Conservation (phyloP, 2,113 vertebrate species). For the Scytalopus superciliaris region DNA sequence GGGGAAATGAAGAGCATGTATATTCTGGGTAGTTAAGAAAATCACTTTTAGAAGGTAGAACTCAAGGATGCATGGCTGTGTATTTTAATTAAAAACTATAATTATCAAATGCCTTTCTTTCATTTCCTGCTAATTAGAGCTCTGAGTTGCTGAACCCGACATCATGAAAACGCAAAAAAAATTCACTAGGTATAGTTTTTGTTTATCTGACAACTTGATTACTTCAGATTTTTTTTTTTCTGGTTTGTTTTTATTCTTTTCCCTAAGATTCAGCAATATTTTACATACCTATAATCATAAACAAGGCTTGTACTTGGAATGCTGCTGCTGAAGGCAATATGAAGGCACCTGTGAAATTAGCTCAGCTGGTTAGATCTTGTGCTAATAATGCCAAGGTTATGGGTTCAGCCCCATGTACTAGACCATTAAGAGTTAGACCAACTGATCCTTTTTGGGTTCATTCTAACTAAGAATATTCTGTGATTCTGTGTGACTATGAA, state of each 20-base stretch:
- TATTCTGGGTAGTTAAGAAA: neutral
- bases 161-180: neutral
- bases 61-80: neutral
- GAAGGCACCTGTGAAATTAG: neutral
- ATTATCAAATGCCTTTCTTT: neutral
- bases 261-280: neutral
- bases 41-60: neutral
- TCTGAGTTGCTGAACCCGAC: neutral
- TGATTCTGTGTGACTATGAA: neutral
- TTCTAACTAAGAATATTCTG: neutral
- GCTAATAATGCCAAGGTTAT: neutral
- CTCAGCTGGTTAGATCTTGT: neutral
- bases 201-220: neutral
- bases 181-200: neutral
- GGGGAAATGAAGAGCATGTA: neutral
- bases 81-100: conserved; percentile 17
- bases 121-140: neutral
- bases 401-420: neutral
- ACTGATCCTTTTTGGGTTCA: neutral
- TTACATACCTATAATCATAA: neutral
- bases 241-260: neutral
- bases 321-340: neutral
- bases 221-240: neutral
- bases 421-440: no score
- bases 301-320: neutral